Evolutionary conservation across 92 coral and sea anemone genomes (phyloP).

Genomic region (Nematostella vectensis): DNA sequence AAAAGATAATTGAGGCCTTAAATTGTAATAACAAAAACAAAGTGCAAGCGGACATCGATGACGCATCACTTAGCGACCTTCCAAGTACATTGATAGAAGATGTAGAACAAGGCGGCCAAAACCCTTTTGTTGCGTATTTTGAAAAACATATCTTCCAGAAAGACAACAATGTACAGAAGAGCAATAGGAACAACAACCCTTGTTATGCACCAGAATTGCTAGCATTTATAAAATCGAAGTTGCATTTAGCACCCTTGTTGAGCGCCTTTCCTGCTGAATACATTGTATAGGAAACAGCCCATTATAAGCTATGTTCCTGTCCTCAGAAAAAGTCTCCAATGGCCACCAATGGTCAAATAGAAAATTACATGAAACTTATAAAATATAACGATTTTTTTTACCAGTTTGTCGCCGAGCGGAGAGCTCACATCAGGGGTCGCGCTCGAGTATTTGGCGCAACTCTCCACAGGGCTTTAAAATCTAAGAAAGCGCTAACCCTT

Average conservation of each 20-base stretch:
- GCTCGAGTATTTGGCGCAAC: slow-evolving; percentile 21
- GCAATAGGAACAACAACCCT: not conserved
- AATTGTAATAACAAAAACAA: not conserved
- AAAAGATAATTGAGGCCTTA: slow-evolving; percentile 6
- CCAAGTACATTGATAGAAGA: not conserved
- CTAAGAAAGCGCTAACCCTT: slow-evolving; percentile 1
- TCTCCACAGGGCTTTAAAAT: slow-evolving; percentile 1
- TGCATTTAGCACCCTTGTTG: slow-evolving; percentile 11
- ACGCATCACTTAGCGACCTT: not conserved
- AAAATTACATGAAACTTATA: slow-evolving; percentile 13
- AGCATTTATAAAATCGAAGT: not conserved
- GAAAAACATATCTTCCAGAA: not conserved
- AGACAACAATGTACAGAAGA: not conserved
- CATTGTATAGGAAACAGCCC: not conserved
- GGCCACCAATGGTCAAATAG: slow-evolving; percentile 34
- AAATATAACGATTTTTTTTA: slow-evolving; percentile 23
- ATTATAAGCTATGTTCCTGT: not conserved
- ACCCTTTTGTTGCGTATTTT: slow-evolving; percentile 2
- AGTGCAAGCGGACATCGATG: not conserved
- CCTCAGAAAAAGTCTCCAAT: not conserved
- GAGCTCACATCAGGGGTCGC: slow-evolving; percentile 4
- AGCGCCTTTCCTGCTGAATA: slow-evolving; percentile 8
- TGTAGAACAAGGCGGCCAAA: not conserved
- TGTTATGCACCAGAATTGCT: slow-evolving; percentile 11
- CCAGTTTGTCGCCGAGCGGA: slow-evolving; percentile 24